Conservation (phyloP, 92 coral and sea anemone genomes). For the Porites evermanni region DNA sequence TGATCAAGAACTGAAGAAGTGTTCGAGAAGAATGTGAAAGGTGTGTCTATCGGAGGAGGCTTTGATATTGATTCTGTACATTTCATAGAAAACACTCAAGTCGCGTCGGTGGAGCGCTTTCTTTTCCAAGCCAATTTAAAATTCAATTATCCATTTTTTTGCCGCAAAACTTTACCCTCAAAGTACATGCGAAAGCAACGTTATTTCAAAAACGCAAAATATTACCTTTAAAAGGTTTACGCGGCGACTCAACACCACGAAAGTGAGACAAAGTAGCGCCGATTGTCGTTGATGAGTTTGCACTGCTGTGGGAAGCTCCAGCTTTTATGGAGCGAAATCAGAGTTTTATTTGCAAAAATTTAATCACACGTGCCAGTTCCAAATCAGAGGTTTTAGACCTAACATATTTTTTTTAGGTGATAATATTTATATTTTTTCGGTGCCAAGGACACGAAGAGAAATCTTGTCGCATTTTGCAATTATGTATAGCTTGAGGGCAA, state of each 20-base stretch:
- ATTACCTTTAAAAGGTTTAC: not conserved
- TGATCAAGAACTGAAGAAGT: not conserved
- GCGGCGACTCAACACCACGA: no score
- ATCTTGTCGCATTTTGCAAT: not conserved
- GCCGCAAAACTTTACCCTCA: not conserved
- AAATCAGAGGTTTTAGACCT: not conserved
- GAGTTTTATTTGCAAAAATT: no score
- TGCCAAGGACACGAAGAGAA: not conserved
- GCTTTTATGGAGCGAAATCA: no score
- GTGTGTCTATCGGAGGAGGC: not conserved
- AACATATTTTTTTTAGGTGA: not conserved
- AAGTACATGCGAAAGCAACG: slow-evolving; percentile 3
- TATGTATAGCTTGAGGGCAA: slow-evolving; percentile 1
- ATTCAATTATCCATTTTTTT: not conserved
- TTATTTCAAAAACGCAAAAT: slow-evolving; percentile 1
- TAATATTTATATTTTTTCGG: not conserved
- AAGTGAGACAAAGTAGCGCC: slow-evolving; percentile 7
- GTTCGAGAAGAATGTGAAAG: not conserved
- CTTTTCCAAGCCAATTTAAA: not conserved
- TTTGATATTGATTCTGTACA: not conserved
- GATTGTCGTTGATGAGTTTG: not conserved
- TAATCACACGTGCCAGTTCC: not conserved
- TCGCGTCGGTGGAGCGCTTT: not conserved
- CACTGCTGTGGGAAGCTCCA: no score
- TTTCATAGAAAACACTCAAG: not conserved